phyloP scores from a whole-genome alignment of 2,113 vertebrate species.

The Calidris pygmaea region DNA sequence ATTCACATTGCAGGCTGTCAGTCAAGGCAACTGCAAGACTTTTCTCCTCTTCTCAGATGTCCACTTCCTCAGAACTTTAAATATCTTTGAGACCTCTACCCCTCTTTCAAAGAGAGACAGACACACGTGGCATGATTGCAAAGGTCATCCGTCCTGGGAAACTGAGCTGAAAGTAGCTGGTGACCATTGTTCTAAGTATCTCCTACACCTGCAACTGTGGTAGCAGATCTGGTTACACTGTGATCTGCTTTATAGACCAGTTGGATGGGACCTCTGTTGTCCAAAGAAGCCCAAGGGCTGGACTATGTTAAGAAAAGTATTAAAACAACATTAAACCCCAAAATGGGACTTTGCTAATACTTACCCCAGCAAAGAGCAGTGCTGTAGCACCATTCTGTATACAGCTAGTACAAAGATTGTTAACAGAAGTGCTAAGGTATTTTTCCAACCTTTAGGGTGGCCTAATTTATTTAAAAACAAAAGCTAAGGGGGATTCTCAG shows the following conservation, averaged over 20 bases:
- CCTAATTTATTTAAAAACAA: neutral
- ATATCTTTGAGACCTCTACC: neutral
- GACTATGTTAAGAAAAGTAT: neutral
- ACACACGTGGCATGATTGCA: neutral
- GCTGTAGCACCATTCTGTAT: neutral
- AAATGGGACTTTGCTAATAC: neutral
- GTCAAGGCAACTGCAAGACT: neutral
- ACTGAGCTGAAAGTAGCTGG: neutral
- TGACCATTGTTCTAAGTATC: neutral
- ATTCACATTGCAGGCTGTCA: neutral
- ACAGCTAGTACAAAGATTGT: neutral
- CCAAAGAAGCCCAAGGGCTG: neutral
- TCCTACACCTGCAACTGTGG: neutral
- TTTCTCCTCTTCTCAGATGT: neutral
- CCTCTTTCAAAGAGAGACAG: neutral
- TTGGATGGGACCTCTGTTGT: neutral
- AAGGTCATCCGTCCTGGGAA: neutral
- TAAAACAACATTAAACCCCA: neutral
- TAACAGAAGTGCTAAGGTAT: neutral
- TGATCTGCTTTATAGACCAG: neutral
- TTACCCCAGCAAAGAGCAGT: neutral
- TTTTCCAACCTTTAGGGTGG: neutral
- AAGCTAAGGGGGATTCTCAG: neutral
- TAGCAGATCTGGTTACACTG: neutral
- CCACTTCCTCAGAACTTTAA: neutral